Base-by-base conservation (phyloP, 2,888 invertebrate genomes). In the Acleris emargana region DNA sequence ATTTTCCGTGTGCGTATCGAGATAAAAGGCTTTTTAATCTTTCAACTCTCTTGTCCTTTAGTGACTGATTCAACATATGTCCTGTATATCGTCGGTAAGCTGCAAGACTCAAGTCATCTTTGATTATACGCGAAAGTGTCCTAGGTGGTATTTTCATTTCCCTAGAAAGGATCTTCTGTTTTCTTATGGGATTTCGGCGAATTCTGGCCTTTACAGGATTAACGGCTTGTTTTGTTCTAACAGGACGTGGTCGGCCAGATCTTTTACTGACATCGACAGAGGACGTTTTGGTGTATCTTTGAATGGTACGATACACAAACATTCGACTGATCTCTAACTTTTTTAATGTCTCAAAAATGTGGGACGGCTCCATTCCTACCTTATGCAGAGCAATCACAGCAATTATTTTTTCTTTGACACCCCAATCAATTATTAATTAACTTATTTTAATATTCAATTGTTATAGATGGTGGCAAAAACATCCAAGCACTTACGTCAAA, bases 51-150 rank as follows among this genome's bases (percentile, higher is more conserved):
- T 67, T 67, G 58, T 42, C 45, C 28, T 61, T 61, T 62, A 67
- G 53, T 43, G 57, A 67, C 60, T 66, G 52, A 63, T 55, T 51
- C 45, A 67, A 53, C 45, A 50, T 47, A 62, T 64, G 57, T 59
- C 59, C 62, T 67, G 62, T 64, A 62, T 67, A 67, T 68, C 67
- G 55, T 53, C 47, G 51, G 60, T 64, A 68, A 67, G 60, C 55
- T 59, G 60, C 59, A 50, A 68, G 61, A 52, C 67, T 64, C 59
- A 62, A 64, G 64, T 67, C 60, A 60, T 68, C 43, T 68, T 68
- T 68, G 42, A 67, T 68, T 18, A 67, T 68, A 62, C 62, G 59
- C 57, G 52, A 68, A 53, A 58, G 60, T 57, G 64, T 52, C 58
- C 61, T 66, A 64, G 60, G 54, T 20, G 63, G 64, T 60, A 70